A percentile compares a stretch with the other conserved stretches of the same genome.
Conservation (phyloP, 2,113 vertebrate genomes). For the Dinomys branickii region DNA sequence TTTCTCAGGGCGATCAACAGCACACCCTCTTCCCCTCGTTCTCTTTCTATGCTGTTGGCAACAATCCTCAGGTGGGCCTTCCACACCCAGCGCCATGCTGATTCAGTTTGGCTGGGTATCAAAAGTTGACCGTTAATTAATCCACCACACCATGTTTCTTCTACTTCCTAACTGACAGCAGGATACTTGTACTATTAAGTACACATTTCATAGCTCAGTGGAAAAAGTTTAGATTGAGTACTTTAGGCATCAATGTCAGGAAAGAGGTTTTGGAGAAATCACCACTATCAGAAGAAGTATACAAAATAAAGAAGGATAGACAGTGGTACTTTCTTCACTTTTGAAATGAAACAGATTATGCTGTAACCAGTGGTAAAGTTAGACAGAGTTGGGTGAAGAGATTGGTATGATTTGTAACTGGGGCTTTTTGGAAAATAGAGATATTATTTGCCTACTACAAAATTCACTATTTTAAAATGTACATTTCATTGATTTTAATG, state of each 20-base stretch:
- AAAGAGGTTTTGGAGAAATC: slow-evolving; percentile 34
- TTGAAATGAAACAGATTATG: not conserved
- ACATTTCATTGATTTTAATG: not conserved
- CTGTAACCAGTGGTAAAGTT: not conserved
- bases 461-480: not conserved
- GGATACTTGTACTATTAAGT: slow-evolving; percentile 7
- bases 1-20: too few species aligned
- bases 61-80: not conserved
- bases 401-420: not conserved
- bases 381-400: not conserved
- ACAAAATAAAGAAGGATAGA: not conserved
- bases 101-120: too few species aligned
- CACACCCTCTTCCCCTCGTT: too few species aligned
- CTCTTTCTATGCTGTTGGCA: not conserved
- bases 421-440: not conserved
- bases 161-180: not conserved
- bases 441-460: slow-evolving; percentile 40
- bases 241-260: not conserved
- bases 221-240: slow-evolving; percentile 4
- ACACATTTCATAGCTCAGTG: not conserved
- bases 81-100: too few species aligned
- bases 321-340: not conserved
- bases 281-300: not conserved
- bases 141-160: not conserved
- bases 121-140: not conserved